Evolutionary conservation across 2,797 vertebrate species (phyloP), one percentile per base, ranked within the genome.

Genomic region (Scyliorhinus canicula): DNA sequence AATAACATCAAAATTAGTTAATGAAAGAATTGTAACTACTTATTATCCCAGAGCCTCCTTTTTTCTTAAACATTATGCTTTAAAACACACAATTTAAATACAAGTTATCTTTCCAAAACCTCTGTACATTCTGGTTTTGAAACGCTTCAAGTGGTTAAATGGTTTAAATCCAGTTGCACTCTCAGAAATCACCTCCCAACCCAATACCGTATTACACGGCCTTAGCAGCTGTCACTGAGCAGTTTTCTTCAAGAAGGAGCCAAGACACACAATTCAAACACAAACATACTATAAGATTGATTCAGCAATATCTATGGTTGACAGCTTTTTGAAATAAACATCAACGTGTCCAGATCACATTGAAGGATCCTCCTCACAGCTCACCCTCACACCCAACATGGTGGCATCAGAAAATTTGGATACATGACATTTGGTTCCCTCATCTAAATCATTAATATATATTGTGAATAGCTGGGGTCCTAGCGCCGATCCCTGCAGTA

Each of bases 251-350:
- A 79, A 40, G 77, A 19, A 79, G n/a, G 74, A 40, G 77, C 77
- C 77, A 79, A 44, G 77, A 79, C n/a, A 44, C 77, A 40, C n/a
- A 79, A 79, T 79, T 79, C 77, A 79, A 79, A 44, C 77, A 79
- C 77, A 79, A 40, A 79, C 40, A 79, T 79, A 44, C 16, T 44
- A 16, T 79, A 40, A 19, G 77, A 44, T 79, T 79, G 77, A 40
- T 79, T 79, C 16, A 79, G 40, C n/a, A 21, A 79, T 44, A n/a
- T 79, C 19, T 79, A 79, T 79, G n/a, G n/a, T 44, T 79, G 77
- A 40, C 77, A 40, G 16, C 77, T 21, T 79, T 79, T 79, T 79
- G 77, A 44, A 79, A 5, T 79, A 40, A 44, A 79, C 40, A 44
- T 79, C n/a, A n/a, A n/a, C n/a, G n/a, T n/a, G n/a, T n/a, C n/a